Percentiles rank a stretch among this genome's conserved stretches.
Evolutionary conservation across 2,888 invertebrate species (phyloP).

Genomic region (Neelides folsomi): DNA sequence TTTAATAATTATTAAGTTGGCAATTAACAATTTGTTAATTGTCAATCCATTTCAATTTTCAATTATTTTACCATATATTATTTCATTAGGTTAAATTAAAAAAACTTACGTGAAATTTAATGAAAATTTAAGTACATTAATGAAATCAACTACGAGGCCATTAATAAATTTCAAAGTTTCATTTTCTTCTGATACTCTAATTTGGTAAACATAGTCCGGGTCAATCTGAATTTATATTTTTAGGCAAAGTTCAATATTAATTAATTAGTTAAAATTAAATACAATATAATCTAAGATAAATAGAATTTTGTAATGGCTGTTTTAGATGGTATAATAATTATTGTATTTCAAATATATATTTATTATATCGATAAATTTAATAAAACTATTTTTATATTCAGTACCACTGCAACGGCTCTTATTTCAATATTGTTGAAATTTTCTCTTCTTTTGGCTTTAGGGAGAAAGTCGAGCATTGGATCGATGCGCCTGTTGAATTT

Average conservation of each 20-base stretch:
- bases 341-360: no score
- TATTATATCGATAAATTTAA: no score
- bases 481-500: no score
- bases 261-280: no score
- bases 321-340: no score
- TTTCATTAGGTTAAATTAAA: not conserved
- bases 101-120: slow-evolving; percentile 3
- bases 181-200: not conserved
- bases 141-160: not conserved
- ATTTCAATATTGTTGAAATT: not conserved
- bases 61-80: no score
- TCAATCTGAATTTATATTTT: not conserved
- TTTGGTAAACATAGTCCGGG: slow-evolving; percentile 1
- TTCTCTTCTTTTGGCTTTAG: not conserved
- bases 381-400: no score
- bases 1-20: not conserved
- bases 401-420: not conserved
- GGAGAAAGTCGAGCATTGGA: no score
- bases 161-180: not conserved
- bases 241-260: not conserved
- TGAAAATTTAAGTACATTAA: not conserved
- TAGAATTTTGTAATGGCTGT: no score
- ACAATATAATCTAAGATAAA: no score
- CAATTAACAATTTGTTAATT: not conserved
- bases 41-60: not conserved